A percentile compares a stretch with the other conserved stretches of the same genome.
These are phyloP conservation scores for Barbus barbus DNA, from an alignment of 2,113 vertebrate species.

Conservation along the genomic window DNA sequence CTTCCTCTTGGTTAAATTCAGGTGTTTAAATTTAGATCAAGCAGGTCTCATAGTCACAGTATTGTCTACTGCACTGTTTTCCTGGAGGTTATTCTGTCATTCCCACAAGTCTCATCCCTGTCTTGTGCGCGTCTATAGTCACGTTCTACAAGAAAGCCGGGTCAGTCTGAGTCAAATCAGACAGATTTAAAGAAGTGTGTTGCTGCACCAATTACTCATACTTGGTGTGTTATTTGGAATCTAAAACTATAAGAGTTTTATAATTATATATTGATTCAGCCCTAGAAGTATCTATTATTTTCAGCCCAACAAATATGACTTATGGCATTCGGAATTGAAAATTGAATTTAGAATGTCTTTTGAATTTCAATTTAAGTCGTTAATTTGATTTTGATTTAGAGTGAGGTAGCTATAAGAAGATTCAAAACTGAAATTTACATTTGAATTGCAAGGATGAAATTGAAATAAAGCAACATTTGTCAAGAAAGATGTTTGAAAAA, in stretches of 20 bases:
- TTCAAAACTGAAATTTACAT: not conserved
- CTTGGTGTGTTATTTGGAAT: not conserved
- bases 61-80: constrained; percentile 42
- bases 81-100: constrained; percentile 26
- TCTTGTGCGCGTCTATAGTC: constrained; percentile 19
- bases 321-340: not conserved
- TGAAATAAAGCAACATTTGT: not conserved
- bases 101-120: constrained; percentile 17
- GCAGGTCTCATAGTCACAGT: constrained; percentile 26
- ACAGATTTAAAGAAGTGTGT: not conserved
- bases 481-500: too few relatives aligned
- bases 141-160: constrained; percentile 29
- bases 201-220: not conserved
- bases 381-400: not conserved
- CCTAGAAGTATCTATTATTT: not conserved
- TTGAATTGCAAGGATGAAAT: not conserved
- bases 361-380: not conserved
- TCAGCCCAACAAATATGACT: not conserved
- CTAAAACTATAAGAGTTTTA: not conserved
- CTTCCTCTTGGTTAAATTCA: constrained; percentile 20
- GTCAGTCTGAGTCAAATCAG: not conserved
- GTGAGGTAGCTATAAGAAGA: not conserved
- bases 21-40: constrained; percentile 49
- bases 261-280: not conserved
- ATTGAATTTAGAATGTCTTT: not conserved